Base-by-base conservation (phyloP, 2,888 invertebrate genomes). In the Troides helena region DNA sequence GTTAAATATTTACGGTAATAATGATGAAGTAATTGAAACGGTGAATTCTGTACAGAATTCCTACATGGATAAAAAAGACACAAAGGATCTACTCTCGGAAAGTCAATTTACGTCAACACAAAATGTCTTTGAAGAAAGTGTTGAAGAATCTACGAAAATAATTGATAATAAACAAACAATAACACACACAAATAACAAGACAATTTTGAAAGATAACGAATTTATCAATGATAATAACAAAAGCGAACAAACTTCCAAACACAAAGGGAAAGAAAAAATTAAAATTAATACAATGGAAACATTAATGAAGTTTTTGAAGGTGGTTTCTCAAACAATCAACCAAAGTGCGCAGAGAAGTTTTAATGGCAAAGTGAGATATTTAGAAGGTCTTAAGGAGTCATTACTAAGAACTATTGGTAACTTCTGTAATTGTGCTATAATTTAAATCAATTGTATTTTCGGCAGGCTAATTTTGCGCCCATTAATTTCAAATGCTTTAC, bases 391-490 rank as follows among this genome's bases (percentile, higher is more conserved):
- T 68, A 93, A 94, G 72, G 93, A 95, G 73, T 89, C 92, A 69
- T 86, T 97, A 30, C 85, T 96, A 73, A 82, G 84, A 36, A 94
- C 95, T 78, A 96, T 97, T 76, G 94, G 96, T 96, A 88, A 92
- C 53, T 64, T 14, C 23, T 50, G 8, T 60, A 30, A 36, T n/a
- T 5, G 4, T 64, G 5, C 25, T 5, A 21, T 12, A 14, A 60
- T 30, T 57, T 21, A n/a, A 21, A 46, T 39, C 10, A 1, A 39
- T 39, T 10, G 10, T 10, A 39, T 10, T 39, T 10, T 10, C 7
- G 1, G 39, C 7, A 10, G 1, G 7, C 7, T 10, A 10, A 39
- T 39, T 39, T 39, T 1, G 39, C 39, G 7, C 7, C 7, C 0
- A 8, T 7, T 10, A 39, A 39, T 39, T 39, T 25, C 10, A 10